Conservation (phyloP, 1,140 invertebrate species). For the Zaprionus capensis region DNA sequence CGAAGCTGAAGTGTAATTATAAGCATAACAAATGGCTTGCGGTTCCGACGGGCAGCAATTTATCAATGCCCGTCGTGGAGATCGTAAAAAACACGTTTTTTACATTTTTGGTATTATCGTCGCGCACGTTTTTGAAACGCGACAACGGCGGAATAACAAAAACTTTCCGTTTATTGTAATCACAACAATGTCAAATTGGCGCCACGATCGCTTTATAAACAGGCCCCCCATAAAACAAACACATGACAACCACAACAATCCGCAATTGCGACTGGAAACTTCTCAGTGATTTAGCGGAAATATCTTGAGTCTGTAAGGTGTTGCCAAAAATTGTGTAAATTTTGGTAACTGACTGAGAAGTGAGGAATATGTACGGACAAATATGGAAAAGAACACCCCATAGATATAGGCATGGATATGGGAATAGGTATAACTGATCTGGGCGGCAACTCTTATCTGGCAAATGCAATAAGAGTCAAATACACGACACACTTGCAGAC, state of each 20-base stretch:
- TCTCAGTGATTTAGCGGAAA: conserved; percentile 33
- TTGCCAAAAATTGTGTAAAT: conserved; percentile 3
- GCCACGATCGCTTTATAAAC: conserved; percentile 22
- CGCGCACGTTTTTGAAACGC: conserved; percentile 69
- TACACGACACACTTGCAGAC: conserved; percentile 46
- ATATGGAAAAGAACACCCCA: neutral
- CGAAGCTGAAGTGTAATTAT: conserved; percentile 16
- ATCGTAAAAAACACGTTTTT: conserved; percentile 68
- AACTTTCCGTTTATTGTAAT: conserved; percentile 69
- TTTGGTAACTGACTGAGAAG: neutral
- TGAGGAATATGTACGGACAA: neutral
- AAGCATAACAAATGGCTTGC: conserved; percentile 22
- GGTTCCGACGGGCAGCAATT: conserved; percentile 39
- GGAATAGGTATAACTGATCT: conserved; percentile 4
- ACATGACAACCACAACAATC: conserved; percentile 1
- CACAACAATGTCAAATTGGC: conserved; percentile 56
- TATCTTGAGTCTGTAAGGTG: neutral
- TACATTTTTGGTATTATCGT: conserved; percentile 43
- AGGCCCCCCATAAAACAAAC: conserved; percentile 38
- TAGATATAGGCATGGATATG: neutral
- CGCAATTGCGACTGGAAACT: conserved; percentile 20
- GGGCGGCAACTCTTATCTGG: conserved; percentile 56
- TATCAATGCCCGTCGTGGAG: conserved; percentile 52
- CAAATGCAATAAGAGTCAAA: conserved; percentile 71
- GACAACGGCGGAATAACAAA: conserved; percentile 50